Evolutionary conservation across 2,888 invertebrate genomes (phyloP).

Genomic region (Alviniconcha strummeri): DNA sequence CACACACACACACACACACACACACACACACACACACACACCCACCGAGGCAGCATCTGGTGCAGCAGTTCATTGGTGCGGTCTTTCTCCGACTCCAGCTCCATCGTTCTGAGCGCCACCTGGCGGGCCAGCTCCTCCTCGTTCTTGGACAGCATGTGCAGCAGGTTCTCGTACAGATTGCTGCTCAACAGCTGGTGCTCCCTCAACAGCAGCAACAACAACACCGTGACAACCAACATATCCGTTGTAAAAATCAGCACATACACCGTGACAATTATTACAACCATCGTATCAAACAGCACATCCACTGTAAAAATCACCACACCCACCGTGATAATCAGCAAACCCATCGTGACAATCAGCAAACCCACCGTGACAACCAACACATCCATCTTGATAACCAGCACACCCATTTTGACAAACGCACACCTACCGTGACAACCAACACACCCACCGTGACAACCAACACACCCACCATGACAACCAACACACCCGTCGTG

Average conservation of each 20-base stretch:
- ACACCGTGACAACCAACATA: too few relatives aligned
- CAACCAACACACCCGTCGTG: too few relatives aligned
- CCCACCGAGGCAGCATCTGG: slow-evolving; percentile 26
- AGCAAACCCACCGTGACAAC: too few relatives aligned
- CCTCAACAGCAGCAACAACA: not conserved
- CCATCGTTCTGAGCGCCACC: not conserved
- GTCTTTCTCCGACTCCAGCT: slow-evolving; percentile 20
- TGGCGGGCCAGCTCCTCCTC: not conserved
- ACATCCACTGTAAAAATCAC: too few relatives aligned
- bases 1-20: not conserved
- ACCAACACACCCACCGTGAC: too few relatives aligned
- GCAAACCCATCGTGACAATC: too few relatives aligned
- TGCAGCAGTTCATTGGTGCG: slow-evolving; percentile 11
- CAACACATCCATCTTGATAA: too few relatives aligned
- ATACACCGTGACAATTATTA: not conserved
- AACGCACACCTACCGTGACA: too few relatives aligned
- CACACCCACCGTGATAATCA: too few relatives aligned
- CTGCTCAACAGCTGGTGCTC: slow-evolving; percentile 2
- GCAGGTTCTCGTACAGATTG: slow-evolving; percentile 22
- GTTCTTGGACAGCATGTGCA: slow-evolving; percentile 27
- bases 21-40: not conserved
- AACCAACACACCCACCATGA: too few relatives aligned
- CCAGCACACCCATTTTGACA: too few relatives aligned
- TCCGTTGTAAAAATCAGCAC: not conserved
- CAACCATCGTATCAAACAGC: too few relatives aligned